Evolutionary conservation across 1,140 invertebrate genomes (phyloP), one percentile per base, ranked within the genome.

Genomic region (Amphibalanus amphitrite): DNA sequence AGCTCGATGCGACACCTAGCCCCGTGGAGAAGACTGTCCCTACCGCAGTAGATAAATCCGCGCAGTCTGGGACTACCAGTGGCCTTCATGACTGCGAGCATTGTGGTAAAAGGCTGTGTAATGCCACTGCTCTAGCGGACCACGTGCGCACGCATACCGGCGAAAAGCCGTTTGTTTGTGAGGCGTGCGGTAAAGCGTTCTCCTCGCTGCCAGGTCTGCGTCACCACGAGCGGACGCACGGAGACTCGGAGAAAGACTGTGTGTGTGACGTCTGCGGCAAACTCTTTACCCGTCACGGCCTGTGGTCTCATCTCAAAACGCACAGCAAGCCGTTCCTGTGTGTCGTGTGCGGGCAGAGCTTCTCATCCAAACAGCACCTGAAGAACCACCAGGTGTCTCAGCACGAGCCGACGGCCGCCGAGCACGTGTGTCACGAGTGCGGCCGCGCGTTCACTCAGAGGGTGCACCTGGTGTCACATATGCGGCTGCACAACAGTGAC

Each of bases 101-200:
- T 15, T 38, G 33, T 15, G 33, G 33, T 15, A 38, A 38, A 38
- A 38, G 33, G 33, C 33, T 38, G 33, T 15, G 33, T 15, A 38
- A 4, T 15, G 33, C 33, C 4, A 15, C 33, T 15, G 15, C 4
- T 38, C 33, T 93, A 59, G 91, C 90, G 79, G 91, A 93, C 0
- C 92, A 94, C 78, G 83, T 90, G n/a, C 84, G 91, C 67, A 92
- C 92, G 70, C 92, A 94, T 78, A 93, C 91, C 33, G 93, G 93
- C 79, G 84, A 85, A 79, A 83, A 88, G 0, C 89, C 90, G 0
- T 90, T 90, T 77, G 89, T 91, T 74, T 95, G 93, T 78, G 87
- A 91, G 65, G 89, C 93, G 28, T 96, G 93, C 79, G 88, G 88
- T 3, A 38, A 38, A 15, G 15, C 33, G 33, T 38, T 38, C 33